Conservation (phyloP, 2,113 vertebrate genomes). For the Elanoides forficatus region DNA sequence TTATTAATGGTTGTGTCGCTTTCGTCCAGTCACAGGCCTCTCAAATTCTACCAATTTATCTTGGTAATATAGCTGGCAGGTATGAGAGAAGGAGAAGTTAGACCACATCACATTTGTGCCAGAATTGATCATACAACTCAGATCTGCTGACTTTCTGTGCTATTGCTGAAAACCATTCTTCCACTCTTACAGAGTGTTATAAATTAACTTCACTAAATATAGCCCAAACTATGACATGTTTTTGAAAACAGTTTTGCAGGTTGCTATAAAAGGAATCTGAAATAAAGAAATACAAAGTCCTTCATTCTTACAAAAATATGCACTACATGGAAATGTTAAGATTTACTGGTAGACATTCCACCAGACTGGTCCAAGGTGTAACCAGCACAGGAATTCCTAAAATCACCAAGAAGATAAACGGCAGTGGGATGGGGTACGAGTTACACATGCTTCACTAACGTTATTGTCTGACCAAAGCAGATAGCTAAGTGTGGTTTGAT, state of each 20-base stretch:
- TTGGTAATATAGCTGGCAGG: neutral
- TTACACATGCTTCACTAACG: neutral
- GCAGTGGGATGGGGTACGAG: neutral
- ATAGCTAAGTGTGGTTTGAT: neutral
- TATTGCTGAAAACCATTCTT: neutral
- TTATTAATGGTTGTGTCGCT: neutral
- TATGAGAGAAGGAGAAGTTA: neutral
- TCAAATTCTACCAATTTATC: neutral
- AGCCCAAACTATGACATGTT: neutral
- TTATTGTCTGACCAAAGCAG: neutral
- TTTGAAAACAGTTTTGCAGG: constrained; percentile 1
- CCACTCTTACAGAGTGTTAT: neutral
- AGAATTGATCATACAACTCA: neutral
- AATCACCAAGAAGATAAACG: neutral
- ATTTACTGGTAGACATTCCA: constrained; percentile 22
- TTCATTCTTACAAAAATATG: constrained; percentile 25
- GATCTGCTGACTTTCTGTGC: neutral
- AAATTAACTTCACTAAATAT: constrained; percentile 6
- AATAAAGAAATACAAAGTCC: neutral
- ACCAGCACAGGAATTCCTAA: neutral
- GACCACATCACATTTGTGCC: neutral
- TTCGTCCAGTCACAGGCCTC: neutral
- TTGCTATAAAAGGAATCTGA: constrained; percentile 11
- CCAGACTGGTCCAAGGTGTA: constrained; percentile 5
- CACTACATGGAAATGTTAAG: neutral